Conservation (phyloP, 2,797 vertebrate genomes). For the Setipinna tenuifilis region DNA sequence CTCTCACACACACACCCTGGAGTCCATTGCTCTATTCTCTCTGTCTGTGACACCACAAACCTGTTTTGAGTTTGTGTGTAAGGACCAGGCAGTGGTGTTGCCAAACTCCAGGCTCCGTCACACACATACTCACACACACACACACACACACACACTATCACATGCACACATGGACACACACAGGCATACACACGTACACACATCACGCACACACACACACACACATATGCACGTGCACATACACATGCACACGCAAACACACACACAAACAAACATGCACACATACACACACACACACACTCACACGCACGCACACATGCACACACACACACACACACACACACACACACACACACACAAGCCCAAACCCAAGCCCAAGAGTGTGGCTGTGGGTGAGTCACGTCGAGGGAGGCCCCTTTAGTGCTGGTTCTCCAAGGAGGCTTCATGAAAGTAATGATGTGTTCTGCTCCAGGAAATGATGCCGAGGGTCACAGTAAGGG, state of each 20-base stretch:
- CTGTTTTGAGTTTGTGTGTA: too few relatives aligned
- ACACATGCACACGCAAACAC: not conserved
- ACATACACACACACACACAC: too few relatives aligned
- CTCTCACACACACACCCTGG: too few relatives aligned
- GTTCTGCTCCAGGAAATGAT: not conserved
- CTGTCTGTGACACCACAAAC: not conserved
- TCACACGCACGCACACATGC: not conserved
- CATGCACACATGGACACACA: constrained; percentile 12
- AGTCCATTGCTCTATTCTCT: not conserved
- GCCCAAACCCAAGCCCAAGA: not conserved
- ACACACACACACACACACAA: not conserved
- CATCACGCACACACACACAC: too few relatives aligned
- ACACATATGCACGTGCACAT: too few relatives aligned
- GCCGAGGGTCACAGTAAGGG: not conserved
- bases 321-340: not conserved
- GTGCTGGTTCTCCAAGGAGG: not conserved
- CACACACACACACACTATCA: too few relatives aligned
- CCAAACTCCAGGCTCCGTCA: too few relatives aligned
- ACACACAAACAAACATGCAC: not conserved
- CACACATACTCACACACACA: too few relatives aligned
- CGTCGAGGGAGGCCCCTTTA: not conserved
- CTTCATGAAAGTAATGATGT: constrained; percentile 14
- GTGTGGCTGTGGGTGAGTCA: not conserved
- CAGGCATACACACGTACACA: too few relatives aligned
- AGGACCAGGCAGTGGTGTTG: too few relatives aligned